Evolutionary conservation across 1,140 invertebrate species (phyloP), one percentile per base, ranked within the genome.

Genomic region (Neuroterus valhalla): DNA sequence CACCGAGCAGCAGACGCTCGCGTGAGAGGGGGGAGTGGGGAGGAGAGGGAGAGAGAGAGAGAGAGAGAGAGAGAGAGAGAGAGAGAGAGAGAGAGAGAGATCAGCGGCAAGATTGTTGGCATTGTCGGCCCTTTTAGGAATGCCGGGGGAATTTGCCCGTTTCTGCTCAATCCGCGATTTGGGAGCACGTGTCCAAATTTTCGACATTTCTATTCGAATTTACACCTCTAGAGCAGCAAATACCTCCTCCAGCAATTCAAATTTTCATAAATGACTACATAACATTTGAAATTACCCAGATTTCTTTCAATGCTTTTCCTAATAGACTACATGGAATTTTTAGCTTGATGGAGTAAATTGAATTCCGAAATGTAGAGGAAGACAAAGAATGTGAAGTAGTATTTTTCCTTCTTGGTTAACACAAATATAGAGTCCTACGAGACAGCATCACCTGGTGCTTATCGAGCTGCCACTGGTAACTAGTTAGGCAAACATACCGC

Each of bases 211-310:
- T 70, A 70, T 70, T 70, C 4, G 26, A 26, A 31, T 38, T 23
- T 70, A 31, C 23, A 52, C 48, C 68, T 48, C n/a, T 2, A 31
- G 23, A 70, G 21, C 17, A 0, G 46, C 72, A 81, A 79, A 45
- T 74, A 78, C 19, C 31, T 38, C 6, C 5, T 38, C 10, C 5
- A 38, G 66, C 50, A 79, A 73, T 70, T 79, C 76, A 74, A 78
- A 79, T 77, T 81, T 81, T 76, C 78, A 78, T 79, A 81, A 79
- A 71, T 31, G 42, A 14, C 19, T 44, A 19, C 15, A 23, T 38
- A n/a, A n/a, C n/a, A n/a, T 17, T 19, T 26, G 70, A 68, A 78
- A 78, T 75, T 10, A 38, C 6, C 31, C 31, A 38, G 31, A 10
- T 10, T 38, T 38, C 3, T 38, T 38, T 38, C 8, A 38, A 38